Evolutionary conservation across 2,888 invertebrate genomes (phyloP), one percentile per base, ranked within the genome.

Genomic region (Geophilus truncorum): DNA sequence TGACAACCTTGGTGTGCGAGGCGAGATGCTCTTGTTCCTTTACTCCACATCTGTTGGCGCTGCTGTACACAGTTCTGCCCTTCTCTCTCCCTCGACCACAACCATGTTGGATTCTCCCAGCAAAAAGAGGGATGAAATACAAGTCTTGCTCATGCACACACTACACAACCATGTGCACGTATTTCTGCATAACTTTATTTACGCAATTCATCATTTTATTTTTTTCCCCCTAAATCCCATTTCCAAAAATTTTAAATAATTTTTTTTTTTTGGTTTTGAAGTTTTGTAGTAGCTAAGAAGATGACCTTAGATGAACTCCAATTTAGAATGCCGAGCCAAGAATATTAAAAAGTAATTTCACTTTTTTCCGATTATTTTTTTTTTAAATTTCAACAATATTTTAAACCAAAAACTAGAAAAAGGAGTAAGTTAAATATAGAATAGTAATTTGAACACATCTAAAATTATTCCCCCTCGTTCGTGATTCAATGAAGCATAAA

Each of bases 21-120:
- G 70, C 70, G 9, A 70, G 70, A 70, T 25, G 28, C 70, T 70
- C 70, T 70, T 70, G 70, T 70, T 70, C 70, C 70, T n/a, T 70
- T 70, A 28, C 70, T 70, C 70, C 70, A 70, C 70, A 70, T 70
- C 70, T 70, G 70, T 70, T 70, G 70, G 70, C 70, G 70, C 70
- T 70, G 70, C 70, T 70, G 51, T 51, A 25, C 70, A 28, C 70
- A 28, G 28, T 28, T 70, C 28, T 70, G n/a, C 70, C 32, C 45
- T 4, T 70, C 70, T 70, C 70, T 51, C 32, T 51, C 70, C 70
- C 70, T 70, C 28, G 12, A 70, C 70, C 70, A 70, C 70, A 25
- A 70, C 2, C 25, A 21, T 2, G 1, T 70, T 70, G 70, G 70
- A 70, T 4, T 70, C 70, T 70, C 28, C 70, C 70, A 45, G n/a